Percentiles rank a stretch among this genome's conserved stretches.
Evolutionary conservation across 2,888 invertebrate genomes (phyloP).

Genomic region (Aplocera efformata): DNA sequence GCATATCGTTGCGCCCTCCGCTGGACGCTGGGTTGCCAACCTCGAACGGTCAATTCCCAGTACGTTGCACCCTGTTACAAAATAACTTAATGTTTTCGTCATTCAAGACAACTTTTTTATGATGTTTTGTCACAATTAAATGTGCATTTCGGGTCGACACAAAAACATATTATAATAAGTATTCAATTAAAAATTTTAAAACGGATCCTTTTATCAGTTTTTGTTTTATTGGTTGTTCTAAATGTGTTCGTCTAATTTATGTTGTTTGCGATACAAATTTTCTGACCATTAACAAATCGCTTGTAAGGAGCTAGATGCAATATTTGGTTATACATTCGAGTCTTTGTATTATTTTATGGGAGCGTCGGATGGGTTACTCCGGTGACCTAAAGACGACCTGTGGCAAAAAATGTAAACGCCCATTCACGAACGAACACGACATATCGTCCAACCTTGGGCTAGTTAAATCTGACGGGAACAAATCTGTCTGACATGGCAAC

Average conservation of each 20-base stretch:
- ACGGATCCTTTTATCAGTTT: constrained; percentile 55
- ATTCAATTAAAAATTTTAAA: constrained; percentile 65
- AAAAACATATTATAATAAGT: constrained; percentile 65
- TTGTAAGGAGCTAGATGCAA: constrained; percentile 31
- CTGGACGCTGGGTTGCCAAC: constrained; percentile 52
- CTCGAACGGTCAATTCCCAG: constrained; percentile 62
- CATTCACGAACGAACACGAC: constrained; percentile 56
- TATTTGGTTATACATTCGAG: constrained; percentile 41
- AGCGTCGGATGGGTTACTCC: constrained; percentile 59
- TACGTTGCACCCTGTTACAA: constrained; percentile 70
- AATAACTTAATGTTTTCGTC: constrained; percentile 65
- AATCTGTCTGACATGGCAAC: constrained; percentile 62
- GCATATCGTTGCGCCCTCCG: constrained; percentile 43
- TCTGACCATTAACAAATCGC: constrained; percentile 35
- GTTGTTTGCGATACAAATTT: constrained; percentile 46
- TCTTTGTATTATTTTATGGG: constrained; percentile 55
- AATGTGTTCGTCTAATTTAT: constrained; percentile 47
- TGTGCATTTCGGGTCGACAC: constrained; percentile 51
- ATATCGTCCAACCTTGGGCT: constrained; percentile 68
- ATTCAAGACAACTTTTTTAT: constrained; percentile 56
- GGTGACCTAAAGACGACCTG: constrained; percentile 72
- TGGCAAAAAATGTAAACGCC: constrained; percentile 64
- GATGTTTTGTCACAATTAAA: constrained; percentile 62
- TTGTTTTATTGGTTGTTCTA: constrained; percentile 49
- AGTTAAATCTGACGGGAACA: constrained; percentile 67